These are phyloP conservation scores for Macrobrachium rosenbergii DNA, from an alignment of 1,140 invertebrate genomes.

Conservation along the genomic window DNA sequence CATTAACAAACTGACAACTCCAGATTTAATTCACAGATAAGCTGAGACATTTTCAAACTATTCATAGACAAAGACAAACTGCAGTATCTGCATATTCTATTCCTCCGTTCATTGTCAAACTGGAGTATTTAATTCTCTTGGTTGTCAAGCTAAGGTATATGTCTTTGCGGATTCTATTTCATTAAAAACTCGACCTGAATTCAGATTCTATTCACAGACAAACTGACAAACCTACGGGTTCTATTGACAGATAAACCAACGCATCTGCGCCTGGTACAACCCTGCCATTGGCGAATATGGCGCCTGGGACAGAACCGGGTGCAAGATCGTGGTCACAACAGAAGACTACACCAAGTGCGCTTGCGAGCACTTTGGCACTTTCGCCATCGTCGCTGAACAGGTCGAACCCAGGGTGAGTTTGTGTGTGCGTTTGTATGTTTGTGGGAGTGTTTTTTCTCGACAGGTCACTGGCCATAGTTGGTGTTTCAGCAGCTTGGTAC, in stretches of 20 bases:
- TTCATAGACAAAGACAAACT: too few species aligned
- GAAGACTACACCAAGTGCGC: constrained; percentile 66
- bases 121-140: too few species aligned
- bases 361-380: constrained; percentile 66
- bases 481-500: not conserved
- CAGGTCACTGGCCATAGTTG: not conserved
- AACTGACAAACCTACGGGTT: not conserved
- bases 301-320: constrained; percentile 66
- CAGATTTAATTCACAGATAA: too few species aligned
- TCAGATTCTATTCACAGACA: not conserved
- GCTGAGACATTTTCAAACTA: too few species aligned
- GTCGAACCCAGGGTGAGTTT: constrained; percentile 49
- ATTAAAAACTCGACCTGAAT: not conserved
- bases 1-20: too few species aligned
- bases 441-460: not conserved
- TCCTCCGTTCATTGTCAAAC: too few species aligned
- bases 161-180: not conserved
- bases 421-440: not conserved
- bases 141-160: too few species aligned
- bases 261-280: constrained; percentile 67
- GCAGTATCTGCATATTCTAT: too few species aligned
- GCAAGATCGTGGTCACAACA: constrained; percentile 52
- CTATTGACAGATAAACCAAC: constrained; percentile 57
- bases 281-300: constrained; percentile 55
- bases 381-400: constrained; percentile 65